These are phyloP conservation scores for Musca vetustissima DNA, from an alignment of 1,140 invertebrate species.

Conservation along the genomic window DNA sequence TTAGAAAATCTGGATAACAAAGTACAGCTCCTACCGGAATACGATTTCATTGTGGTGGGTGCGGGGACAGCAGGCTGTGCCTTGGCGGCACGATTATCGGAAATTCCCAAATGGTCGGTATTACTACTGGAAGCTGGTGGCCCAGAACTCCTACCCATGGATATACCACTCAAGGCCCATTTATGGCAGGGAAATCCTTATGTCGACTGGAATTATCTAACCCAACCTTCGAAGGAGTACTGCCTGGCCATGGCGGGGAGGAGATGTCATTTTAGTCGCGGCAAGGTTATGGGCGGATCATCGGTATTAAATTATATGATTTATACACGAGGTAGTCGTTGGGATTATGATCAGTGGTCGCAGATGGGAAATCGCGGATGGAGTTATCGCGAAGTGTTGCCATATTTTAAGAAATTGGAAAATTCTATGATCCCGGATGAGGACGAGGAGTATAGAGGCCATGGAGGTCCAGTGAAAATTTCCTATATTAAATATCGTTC, in stretches of 20 bases:
- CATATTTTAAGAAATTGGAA: conserved; percentile 90
- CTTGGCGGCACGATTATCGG: conserved; percentile 84
- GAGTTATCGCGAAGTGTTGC: conserved; percentile 82
- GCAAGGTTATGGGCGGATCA: conserved; percentile 85
- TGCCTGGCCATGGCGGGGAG: conserved; percentile 75
- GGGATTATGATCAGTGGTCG: conserved; percentile 92
- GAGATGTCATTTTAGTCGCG: conserved; percentile 81
- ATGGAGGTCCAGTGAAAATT: conserved; percentile 60
- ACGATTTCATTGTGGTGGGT: too few species aligned
- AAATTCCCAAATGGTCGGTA: conserved; percentile 77
- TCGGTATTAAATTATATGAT: conserved; percentile 95
- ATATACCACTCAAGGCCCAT: conserved; percentile 84
- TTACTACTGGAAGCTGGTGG: too few species aligned
- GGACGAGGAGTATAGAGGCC: conserved; percentile 61
- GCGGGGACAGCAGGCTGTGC: too few species aligned
- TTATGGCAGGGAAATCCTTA: conserved; percentile 80
- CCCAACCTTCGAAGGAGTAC: conserved; percentile 80
- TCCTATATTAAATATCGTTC: conserved; percentile 64
- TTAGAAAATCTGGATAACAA: conserved; percentile 48
- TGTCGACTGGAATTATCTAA: conserved; percentile 90
- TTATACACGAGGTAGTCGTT: conserved; percentile 77
- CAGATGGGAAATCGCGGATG: conserved; percentile 82
- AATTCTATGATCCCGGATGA: conserved; percentile 66
- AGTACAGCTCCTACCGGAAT: conserved; percentile 59
- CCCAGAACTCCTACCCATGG: conserved; percentile 87